Evolutionary conservation across 2,113 vertebrate species (phyloP), one percentile per base, ranked within the genome.

Genomic region (Chaetops frenatus): DNA sequence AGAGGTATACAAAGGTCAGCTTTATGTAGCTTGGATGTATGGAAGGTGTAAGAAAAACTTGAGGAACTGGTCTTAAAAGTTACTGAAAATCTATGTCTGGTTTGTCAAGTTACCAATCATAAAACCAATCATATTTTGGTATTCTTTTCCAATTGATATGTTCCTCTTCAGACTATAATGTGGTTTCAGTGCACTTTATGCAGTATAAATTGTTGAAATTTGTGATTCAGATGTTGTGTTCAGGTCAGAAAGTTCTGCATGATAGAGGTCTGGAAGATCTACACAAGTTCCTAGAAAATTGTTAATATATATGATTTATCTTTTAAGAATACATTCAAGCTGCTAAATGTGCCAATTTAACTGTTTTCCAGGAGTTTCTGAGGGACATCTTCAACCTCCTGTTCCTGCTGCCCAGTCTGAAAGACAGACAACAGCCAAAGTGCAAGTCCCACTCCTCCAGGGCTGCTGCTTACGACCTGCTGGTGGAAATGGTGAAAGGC

Each of bases 401-500:
- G 33, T 99, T 99, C 98, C 97, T 99, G 93, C 97, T 99, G 94
- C 99, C 99, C 90, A 99, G 99, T 96, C 97, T 99, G 81, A 99
- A 99, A 84, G 99, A 99, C 74, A 98, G 99, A 40, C 98, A 98
- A 28, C 99, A 99, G 96, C 99, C 99, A 77, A 99, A 99, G 80
- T 99, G 99, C 98, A 99, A 99, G 88, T 99, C 99, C 7, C 99
- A 99, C 95, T 98, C 99, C 31, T 99, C 99, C 60, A 98, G 99
- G 36, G 99, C 99, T 45, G 99, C 99, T 44, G 99, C 99, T 81
- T 99, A 99, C 11, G 99, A 99, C 97, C 98, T 99, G 81, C 97
- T 99, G 96, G 99, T 99, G 96, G 99, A 99, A 95, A 99, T 99
- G 97, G 99, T 99, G 33, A 99, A 99, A 88, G 99, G 99, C 11